Evolutionary conservation across 2,888 invertebrate genomes (phyloP), one percentile per base, ranked within the genome.

Genomic region (Phalera bucephala): DNA sequence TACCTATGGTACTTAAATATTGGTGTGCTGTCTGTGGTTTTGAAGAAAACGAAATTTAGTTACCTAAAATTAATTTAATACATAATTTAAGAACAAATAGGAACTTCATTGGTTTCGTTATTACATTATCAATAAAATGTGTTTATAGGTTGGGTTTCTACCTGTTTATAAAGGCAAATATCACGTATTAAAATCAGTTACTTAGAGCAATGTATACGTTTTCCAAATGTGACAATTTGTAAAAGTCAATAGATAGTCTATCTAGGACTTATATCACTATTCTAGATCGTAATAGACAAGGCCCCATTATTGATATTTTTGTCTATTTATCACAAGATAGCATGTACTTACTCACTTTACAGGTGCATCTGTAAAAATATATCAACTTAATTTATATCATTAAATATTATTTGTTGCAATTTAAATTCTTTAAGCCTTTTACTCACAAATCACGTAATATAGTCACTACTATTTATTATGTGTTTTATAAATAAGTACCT

Each of bases 41-140:
- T 41, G 40, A 52, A 47, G 34, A 43, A 39, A 46, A 42, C 40
- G 45, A 44, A 45, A 27, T 45, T 44, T 31, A 45, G 31, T 38
- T 52, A 46, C 31, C 43, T 53, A 50, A 45, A 40, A 55, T 40
- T 37, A 49, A 31, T 19, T 7, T 19, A 29, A 33, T 52, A 54
- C 21, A 37, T 40, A 42, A 46, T 58, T 41, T 47, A 44, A 36
- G 31, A 50, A 46, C 44, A 52, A 62, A 60, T 62, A 62, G 61
- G 61, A 62, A 62, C 61, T 62, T 47, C 19, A 42, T 56, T 49
- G 42, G 31, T 42, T 43, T 48, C 54, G 38, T 38, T 44, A 35
- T 32, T 46, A 42, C 26, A 2, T 25, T 27, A 27, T 9, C 5
- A 17, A 17, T 17, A 17, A 3, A 17, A 17, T 3, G 3, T 17